Base-by-base conservation (phyloP, 2,797 vertebrate genomes). In the Rhinogobio ventralis region DNA sequence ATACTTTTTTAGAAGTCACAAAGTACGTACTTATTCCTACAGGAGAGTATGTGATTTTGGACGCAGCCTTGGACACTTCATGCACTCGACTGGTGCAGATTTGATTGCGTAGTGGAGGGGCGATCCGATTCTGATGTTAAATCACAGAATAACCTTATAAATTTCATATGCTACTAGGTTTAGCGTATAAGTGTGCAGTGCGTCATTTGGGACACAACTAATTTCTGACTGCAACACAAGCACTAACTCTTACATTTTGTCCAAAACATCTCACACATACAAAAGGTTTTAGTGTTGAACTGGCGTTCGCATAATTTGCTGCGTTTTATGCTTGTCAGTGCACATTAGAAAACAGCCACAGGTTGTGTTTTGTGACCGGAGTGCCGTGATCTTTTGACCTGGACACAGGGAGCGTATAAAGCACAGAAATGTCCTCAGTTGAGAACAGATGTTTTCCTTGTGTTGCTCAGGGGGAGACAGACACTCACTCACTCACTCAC, bases 381-480 rank as follows among this genome's bases (percentile, higher is more conserved):
- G 71, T 25, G 64, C 20, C 87, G 39, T 94, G 93, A 94, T 92
- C 93, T 87, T 81, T 4, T 90, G 91, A 92, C 90, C 89, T 79
- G 25, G 46, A 79, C 76, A 66, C 57, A 53, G 49, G 25, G 85
- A 88, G 81, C 84, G 89, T 64, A 71, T 36, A 71, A 89, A 90
- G 91, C 85, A 85, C 92, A 88, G 90, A 86, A 91, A 88, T 72
- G 83, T 89, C 88, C 87, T 88, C 84, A 60, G 72, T 86, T 82
- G 67, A 77, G 88, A 94, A 90, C 93, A 94, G 92, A 95, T 94
- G 92, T 91, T 93, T 79, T 88, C 60, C 82, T 89, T 89, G 91
- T 83, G 46, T 87, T 81, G 86, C 92, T 90, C 78, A 77, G 10
- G 85, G 90, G 88, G 83, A 81, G 86, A 82, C 28, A 28, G 55